These are phyloP conservation scores for Ichneumoninae sp. DNA, from an alignment of 2,888 invertebrate genomes.

Conservation along the genomic window DNA sequence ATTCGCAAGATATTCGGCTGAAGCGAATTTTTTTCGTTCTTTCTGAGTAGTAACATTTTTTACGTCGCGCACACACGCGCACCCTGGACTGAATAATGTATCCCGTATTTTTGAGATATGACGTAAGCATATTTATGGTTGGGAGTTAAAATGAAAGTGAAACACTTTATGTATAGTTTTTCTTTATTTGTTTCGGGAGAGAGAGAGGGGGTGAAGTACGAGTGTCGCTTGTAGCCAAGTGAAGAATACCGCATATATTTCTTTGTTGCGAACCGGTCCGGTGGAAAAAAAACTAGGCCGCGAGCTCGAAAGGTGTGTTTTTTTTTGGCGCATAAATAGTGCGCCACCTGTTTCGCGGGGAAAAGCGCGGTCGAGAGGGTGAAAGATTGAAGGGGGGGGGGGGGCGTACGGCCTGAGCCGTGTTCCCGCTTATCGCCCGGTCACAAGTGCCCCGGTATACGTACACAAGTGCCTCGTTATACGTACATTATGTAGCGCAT, in stretches of 20 bases:
- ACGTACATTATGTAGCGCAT: slow-evolving; percentile 17
- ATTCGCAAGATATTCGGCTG: background rate
- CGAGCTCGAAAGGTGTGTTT: slow-evolving; percentile 10
- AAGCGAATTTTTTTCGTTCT: background rate
- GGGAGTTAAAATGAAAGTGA: background rate
- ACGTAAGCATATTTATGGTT: background rate
- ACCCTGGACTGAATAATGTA: background rate
- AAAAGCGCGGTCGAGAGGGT: slow-evolving; percentile 21
- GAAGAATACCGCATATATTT: slow-evolving; percentile 13
- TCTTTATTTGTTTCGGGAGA: background rate
- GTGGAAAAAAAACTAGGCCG: background rate
- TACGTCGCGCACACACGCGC: background rate
- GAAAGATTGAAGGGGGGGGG: background rate
- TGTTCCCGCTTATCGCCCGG: slow-evolving; percentile 26
- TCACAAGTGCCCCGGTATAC: slow-evolving; percentile 23
- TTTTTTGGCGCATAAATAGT: slow-evolving; percentile 35
- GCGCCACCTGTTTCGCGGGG: slow-evolving; percentile 29
- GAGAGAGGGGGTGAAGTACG: background rate
- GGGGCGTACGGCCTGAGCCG: background rate
- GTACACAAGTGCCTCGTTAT: slow-evolving; percentile 26
- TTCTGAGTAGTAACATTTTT: background rate
- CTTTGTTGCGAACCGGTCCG: background rate
- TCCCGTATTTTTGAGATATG: background rate
- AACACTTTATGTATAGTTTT: background rate
- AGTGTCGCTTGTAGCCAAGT: background rate